Percentiles rank a stretch among this genome's conserved stretches.
Evolutionary conservation across 1,140 invertebrate species (phyloP).

Genomic region (Nymphalis io): DNA sequence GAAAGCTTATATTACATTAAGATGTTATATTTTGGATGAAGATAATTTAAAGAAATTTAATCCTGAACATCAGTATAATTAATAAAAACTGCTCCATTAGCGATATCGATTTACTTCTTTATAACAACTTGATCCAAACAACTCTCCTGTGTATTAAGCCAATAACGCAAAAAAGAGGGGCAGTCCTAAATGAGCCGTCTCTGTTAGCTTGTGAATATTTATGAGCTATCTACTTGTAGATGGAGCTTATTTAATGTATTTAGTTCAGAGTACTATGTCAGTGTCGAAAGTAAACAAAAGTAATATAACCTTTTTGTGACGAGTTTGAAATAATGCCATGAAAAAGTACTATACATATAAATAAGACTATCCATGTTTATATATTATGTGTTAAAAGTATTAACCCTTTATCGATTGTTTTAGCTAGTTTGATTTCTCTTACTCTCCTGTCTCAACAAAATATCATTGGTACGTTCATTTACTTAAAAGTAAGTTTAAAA

Average conservation of each 20-base stretch:
- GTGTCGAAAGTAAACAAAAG: slow-evolving; percentile 16
- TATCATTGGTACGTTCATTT: too few relatives aligned
- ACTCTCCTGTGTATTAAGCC: slow-evolving; percentile 71
- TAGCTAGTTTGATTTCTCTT: too few relatives aligned
- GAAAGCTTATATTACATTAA: background rate
- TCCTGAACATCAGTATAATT: slow-evolving; percentile 47
- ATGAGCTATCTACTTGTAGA: slow-evolving; percentile 59
- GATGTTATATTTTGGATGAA: too few relatives aligned
- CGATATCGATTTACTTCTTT: slow-evolving; percentile 63
- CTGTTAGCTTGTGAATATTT: slow-evolving; percentile 76
- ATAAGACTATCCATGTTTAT: too few relatives aligned
- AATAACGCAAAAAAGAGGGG: slow-evolving; percentile 76
- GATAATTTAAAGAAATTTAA: background rate
- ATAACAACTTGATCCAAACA: slow-evolving; percentile 68
- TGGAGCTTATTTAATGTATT: slow-evolving; percentile 58
- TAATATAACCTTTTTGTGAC: background rate
- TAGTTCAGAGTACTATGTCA: slow-evolving; percentile 39
- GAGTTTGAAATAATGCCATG: background rate
- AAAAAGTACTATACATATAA: too few relatives aligned
- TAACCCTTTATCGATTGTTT: too few relatives aligned
- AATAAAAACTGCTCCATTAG: slow-evolving; percentile 75
- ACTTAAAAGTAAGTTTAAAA: too few relatives aligned
- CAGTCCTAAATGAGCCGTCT: slow-evolving; percentile 74
- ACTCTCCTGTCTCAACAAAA: too few relatives aligned
- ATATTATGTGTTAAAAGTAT: too few relatives aligned